Evolutionary conservation across 2,888 invertebrate species (phyloP).

Genomic region (Sturmia bella): DNA sequence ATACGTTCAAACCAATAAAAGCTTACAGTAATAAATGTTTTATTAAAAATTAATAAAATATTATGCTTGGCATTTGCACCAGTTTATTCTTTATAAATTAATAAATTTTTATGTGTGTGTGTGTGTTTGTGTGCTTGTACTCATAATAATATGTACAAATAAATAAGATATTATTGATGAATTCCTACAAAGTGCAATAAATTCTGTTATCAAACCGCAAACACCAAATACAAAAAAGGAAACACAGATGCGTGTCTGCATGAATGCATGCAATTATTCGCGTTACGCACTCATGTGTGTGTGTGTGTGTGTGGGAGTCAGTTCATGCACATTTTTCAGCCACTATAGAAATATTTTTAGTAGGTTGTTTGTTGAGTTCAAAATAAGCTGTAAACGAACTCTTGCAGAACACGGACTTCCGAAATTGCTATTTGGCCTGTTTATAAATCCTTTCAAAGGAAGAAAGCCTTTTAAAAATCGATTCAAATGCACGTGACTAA

Average conservation of each 20-base stretch:
- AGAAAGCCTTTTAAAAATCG: too few species aligned
- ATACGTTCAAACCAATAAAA: neutral
- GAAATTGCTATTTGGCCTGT: too few species aligned
- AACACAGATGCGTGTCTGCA: conserved; percentile 35
- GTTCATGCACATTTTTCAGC: neutral
- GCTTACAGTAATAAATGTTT: conserved; percentile 5
- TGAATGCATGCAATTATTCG: conserved; percentile 45
- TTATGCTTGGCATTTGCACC: conserved; percentile 8
- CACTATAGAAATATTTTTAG: neutral
- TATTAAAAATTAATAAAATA: conserved; percentile 40
- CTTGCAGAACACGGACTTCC: too few species aligned
- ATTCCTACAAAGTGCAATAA: conserved; percentile 56
- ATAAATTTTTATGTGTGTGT: neutral
- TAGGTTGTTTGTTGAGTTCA: neutral
- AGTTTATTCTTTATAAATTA: conserved; percentile 18
- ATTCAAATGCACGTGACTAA: too few species aligned
- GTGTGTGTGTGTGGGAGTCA: neutral
- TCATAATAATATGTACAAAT: neutral
- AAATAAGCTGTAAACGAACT: neutral
- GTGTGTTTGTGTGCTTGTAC: neutral
- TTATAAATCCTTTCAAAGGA: too few species aligned
- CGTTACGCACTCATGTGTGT: neutral
- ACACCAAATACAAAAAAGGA: conserved; percentile 45
- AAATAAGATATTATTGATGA: conserved; percentile 58
- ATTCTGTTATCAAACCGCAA: conserved; percentile 59